phyloP scores from a whole-genome alignment of 2,888 invertebrate genomes.

The Timandra comae region DNA sequence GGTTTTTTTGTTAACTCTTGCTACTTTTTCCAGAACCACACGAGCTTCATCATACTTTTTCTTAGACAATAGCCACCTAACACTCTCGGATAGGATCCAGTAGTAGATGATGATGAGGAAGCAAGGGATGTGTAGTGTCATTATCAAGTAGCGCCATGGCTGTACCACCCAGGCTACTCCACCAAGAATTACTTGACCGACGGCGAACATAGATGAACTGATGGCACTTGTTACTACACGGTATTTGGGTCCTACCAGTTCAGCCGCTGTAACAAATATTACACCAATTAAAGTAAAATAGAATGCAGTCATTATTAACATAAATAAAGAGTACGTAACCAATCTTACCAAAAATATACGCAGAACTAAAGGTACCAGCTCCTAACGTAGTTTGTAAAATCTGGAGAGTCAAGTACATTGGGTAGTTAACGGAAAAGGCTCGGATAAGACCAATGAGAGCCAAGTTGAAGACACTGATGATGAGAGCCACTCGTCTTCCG shows the following conservation, averaged over 20 bases:
- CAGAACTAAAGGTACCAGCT: constrained; percentile 72
- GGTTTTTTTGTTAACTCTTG: constrained; percentile 76
- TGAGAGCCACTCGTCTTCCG: constrained; percentile 69
- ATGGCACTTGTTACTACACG: constrained; percentile 83
- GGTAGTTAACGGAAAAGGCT: constrained; percentile 74
- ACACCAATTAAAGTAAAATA: background rate
- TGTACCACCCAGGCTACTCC: constrained; percentile 80
- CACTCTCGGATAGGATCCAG: constrained; percentile 80
- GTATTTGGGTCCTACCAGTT: constrained; percentile 84
- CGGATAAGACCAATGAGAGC: constrained; percentile 68
- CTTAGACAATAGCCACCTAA: constrained; percentile 85
- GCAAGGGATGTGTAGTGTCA: constrained; percentile 81
- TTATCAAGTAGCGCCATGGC: constrained; percentile 82
- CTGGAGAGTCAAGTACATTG: constrained; percentile 71
- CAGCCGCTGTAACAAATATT: constrained; percentile 80
- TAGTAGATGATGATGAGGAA: constrained; percentile 80
- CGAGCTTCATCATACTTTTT: constrained; percentile 79
- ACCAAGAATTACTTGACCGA: constrained; percentile 83
- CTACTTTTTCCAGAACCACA: constrained; percentile 76
- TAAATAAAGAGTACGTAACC: background rate
- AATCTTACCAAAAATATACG: constrained; percentile 54
- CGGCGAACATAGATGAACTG: constrained; percentile 81
- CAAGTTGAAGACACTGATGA: constrained; percentile 59
- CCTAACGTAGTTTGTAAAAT: constrained; percentile 71
- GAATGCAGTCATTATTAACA: background rate